Percentiles rank a stretch among this genome's conserved stretches.
These are phyloP conservation scores for Bambusicola thoracicus DNA, from an alignment of 2,113 vertebrate genomes.

Conservation along the genomic window DNA sequence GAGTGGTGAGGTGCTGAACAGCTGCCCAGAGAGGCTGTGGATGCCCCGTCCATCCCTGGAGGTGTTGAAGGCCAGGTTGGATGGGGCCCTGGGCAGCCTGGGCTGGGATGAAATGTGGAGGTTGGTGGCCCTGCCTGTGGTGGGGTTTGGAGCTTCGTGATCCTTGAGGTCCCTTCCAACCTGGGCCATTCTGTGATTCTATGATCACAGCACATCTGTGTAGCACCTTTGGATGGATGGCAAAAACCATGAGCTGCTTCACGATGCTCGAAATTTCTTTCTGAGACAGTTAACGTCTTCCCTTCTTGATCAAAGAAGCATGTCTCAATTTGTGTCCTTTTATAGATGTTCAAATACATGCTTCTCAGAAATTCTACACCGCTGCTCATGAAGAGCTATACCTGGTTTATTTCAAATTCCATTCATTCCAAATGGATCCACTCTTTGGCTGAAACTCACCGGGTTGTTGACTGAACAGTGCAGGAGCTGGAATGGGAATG, in stretches of 20 bases:
- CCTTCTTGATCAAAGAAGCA: not conserved
- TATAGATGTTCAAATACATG: not conserved
- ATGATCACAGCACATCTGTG: not conserved
- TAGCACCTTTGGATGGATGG: not conserved
- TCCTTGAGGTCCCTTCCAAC: too few species aligned
- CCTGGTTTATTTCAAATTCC: not conserved
- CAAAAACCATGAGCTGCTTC: not conserved
- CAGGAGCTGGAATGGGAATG: not conserved
- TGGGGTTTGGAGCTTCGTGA: too few species aligned
- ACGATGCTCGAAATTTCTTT: not conserved
- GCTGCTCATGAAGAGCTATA: not conserved
- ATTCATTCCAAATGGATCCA: not conserved
- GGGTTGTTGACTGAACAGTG: not conserved
- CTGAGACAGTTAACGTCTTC: not conserved
- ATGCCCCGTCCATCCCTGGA: too few species aligned
- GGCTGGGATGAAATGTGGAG: too few species aligned
- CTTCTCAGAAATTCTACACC: not conserved
- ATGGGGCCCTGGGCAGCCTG: too few species aligned
- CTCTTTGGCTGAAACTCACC: not conserved
- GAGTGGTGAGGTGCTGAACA: too few species aligned
- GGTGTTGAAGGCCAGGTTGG: too few species aligned
- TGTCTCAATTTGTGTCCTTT: not conserved
- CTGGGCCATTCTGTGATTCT: too few species aligned
- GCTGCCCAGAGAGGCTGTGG: too few species aligned
- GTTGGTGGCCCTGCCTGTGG: too few species aligned